Conservation (phyloP, 2,113 vertebrate species). For the Struthidea cinerea region DNA sequence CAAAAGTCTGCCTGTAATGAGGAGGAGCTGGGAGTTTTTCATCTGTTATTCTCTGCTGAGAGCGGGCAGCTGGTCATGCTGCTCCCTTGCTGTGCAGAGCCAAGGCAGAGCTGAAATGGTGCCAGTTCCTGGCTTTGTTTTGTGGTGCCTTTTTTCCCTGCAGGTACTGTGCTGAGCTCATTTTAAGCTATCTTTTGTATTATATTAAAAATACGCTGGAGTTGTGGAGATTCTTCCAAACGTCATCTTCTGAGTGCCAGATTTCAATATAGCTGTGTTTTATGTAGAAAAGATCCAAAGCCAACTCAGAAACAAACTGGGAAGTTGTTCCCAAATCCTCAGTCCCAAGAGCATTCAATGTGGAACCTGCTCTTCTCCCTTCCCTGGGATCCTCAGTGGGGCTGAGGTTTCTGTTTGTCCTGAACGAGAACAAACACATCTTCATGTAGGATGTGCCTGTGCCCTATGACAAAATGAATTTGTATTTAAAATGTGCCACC, state of each 20-base stretch:
- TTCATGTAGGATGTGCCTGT: not conserved
- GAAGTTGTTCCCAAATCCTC: not conserved
- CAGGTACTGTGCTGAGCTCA: not conserved
- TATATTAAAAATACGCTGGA: not conserved
- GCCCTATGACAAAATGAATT: not conserved
- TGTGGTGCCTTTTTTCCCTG: not conserved
- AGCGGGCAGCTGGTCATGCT: not conserved
- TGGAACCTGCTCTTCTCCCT: not conserved
- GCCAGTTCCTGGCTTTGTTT: not conserved
- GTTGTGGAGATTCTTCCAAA: not conserved
- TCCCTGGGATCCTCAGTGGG: not conserved
- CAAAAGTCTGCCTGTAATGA: not conserved
- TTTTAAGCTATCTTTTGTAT: not conserved
- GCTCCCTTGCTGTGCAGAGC: not conserved
- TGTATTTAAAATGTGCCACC: not conserved
- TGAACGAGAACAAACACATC: not conserved
- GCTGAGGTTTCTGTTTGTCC: not conserved
- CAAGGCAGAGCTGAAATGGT: not conserved
- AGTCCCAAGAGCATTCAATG: fast-evolving
- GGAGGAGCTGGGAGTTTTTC: not conserved
- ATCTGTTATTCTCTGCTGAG: not conserved
- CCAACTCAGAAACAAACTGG: not conserved
- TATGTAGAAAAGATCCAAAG: not conserved
- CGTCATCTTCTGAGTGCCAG: not conserved
- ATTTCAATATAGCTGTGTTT: not conserved